A percentile compares a stretch with the other conserved stretches of the same genome.
These are phyloP conservation scores for Chouioia cunea DNA, from an alignment of 2,888 invertebrate species.

Conservation along the genomic window DNA sequence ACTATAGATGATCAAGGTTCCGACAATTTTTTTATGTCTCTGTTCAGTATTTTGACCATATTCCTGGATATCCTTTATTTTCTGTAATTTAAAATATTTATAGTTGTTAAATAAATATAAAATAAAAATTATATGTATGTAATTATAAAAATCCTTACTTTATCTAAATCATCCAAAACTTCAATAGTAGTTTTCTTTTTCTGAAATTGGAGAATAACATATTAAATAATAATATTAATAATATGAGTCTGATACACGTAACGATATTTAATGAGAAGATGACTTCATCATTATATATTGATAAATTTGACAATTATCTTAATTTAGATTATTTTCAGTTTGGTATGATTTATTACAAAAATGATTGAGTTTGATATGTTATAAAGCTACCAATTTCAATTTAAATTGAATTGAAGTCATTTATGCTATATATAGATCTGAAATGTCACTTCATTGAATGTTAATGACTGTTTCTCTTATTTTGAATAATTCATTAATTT, in stretches of 20 bases:
- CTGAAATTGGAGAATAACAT: constrained; percentile 57
- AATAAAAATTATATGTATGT: constrained; percentile 18
- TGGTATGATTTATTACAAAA: neutral
- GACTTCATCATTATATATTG: neutral
- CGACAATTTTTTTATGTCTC: constrained; percentile 84
- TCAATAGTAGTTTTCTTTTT: constrained; percentile 73
- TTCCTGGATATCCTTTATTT: constrained; percentile 85
- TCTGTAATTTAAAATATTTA: constrained; percentile 62
- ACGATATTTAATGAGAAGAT: constrained; percentile 45
- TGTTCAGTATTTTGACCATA: constrained; percentile 85
- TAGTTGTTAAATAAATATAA: constrained; percentile 16
- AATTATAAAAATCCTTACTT: constrained; percentile 64
- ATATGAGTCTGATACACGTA: constrained; percentile 20
- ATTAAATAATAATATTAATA: constrained; percentile 4
- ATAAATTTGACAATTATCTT: neutral
- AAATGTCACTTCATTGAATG: constrained; percentile 57
- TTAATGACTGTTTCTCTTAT: constrained; percentile 54
- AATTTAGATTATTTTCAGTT: neutral
- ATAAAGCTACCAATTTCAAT: neutral
- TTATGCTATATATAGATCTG: constrained; percentile 32
- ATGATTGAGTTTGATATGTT: neutral
- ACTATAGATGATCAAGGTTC: constrained; percentile 80
- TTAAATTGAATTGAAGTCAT: constrained; percentile 29
- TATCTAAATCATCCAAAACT: constrained; percentile 79
- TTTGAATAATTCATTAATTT: constrained; percentile 54